These are phyloP conservation scores for Temnothorax nylanderi DNA, from an alignment of 1,140 invertebrate genomes.

Conservation along the genomic window DNA sequence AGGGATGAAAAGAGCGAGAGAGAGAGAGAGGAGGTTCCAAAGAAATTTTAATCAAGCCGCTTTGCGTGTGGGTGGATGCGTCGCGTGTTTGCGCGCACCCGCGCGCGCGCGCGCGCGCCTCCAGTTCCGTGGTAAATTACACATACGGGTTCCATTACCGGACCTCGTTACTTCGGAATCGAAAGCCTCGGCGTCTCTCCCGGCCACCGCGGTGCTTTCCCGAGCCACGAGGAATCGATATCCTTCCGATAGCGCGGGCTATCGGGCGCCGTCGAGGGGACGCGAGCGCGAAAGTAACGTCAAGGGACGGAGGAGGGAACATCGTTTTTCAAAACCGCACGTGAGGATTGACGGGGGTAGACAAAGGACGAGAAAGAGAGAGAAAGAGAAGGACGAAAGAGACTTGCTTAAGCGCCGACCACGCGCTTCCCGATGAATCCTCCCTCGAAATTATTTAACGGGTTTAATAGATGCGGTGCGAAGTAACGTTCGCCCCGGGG, in stretches of 20 bases:
- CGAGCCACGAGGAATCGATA: slow-evolving; percentile 50
- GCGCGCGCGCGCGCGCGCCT: not conserved
- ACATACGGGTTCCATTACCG: slow-evolving; percentile 71
- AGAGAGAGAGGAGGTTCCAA: slow-evolving; percentile 72
- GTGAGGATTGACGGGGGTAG: not conserved
- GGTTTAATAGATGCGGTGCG: slow-evolving; percentile 1
- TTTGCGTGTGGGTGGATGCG: slow-evolving; percentile 29
- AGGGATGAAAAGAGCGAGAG: not conserved
- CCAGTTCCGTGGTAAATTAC: slow-evolving; percentile 67
- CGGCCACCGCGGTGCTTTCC: slow-evolving; percentile 34
- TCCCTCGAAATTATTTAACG: not conserved
- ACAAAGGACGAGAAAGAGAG: not conserved
- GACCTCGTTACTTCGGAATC: slow-evolving; percentile 54
- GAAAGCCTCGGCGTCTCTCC: slow-evolving; percentile 57
- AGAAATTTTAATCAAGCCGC: slow-evolving; percentile 83
- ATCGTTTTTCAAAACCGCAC: slow-evolving; percentile 2
- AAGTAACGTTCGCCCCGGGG: not conserved
- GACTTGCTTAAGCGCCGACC: not conserved
- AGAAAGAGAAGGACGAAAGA: not conserved
- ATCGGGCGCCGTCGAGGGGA: slow-evolving; percentile 17
- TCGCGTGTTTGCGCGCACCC: slow-evolving; percentile 17
- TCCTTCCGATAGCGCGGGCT: slow-evolving; percentile 47
- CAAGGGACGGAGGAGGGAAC: not conserved
- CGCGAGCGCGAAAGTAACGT: slow-evolving; percentile 4
- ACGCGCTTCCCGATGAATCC: not conserved